phyloP scores from a whole-genome alignment of 2,797 vertebrate genomes.

The Xiphophorus birchmanni region DNA sequence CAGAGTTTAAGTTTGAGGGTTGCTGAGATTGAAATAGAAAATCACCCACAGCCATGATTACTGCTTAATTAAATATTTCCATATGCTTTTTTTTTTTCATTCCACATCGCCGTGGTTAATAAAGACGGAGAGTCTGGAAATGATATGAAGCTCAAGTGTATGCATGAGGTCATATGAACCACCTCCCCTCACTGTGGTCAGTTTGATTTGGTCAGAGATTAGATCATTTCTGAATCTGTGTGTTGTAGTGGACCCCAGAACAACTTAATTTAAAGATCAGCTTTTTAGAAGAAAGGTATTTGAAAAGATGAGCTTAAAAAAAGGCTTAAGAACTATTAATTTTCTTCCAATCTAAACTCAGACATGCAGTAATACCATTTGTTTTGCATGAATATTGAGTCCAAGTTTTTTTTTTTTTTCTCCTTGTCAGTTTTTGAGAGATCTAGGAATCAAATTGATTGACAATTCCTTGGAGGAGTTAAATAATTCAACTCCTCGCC shows the following conservation, averaged over 20 bases:
- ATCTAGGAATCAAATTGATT: slow-evolving; percentile 42
- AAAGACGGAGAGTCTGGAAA: slow-evolving; percentile 49
- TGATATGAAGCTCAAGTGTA: slow-evolving; percentile 50
- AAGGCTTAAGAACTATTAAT: neutral
- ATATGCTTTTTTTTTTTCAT: slow-evolving; percentile 54
- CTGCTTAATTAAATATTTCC: slow-evolving; percentile 83
- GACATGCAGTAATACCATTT: slow-evolving; percentile 30
- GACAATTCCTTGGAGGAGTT: slow-evolving; percentile 50
- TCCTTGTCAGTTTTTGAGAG: slow-evolving; percentile 27
- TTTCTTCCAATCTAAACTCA: slow-evolving; percentile 2
- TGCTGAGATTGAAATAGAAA: slow-evolving; percentile 80
- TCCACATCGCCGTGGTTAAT: slow-evolving; percentile 61
- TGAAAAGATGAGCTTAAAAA: slow-evolving; percentile 22
- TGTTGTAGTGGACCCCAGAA: slow-evolving; percentile 38
- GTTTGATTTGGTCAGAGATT: slow-evolving; percentile 35
- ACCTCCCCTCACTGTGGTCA: slow-evolving; percentile 41
- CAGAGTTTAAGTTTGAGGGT: slow-evolving; percentile 78
- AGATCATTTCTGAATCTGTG: slow-evolving; percentile 45
- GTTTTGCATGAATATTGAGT: slow-evolving; percentile 14
- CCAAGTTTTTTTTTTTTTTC: neutral
- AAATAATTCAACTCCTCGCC: slow-evolving; percentile 60
- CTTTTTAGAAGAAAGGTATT: slow-evolving; percentile 15
- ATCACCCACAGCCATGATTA: slow-evolving; percentile 81
- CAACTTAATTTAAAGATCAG: slow-evolving; percentile 15
- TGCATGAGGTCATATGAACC: slow-evolving; percentile 35